Conservation (phyloP, 2,888 invertebrate species). For the Dryococelus australis region DNA sequence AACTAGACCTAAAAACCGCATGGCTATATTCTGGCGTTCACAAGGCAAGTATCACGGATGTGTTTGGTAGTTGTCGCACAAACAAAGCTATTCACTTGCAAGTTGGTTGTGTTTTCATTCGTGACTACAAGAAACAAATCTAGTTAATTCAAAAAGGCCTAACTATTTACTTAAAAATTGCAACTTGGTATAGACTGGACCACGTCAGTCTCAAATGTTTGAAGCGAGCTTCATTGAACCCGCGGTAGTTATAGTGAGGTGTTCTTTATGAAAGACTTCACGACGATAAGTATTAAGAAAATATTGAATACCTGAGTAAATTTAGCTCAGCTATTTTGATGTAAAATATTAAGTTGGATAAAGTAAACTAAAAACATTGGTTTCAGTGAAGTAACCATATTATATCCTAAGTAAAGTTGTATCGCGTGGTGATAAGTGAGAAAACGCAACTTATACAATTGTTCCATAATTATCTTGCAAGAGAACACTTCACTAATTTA, state of each 20-base stretch:
- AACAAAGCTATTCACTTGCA: not conserved
- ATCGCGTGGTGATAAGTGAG: too few relatives aligned
- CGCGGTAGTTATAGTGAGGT: not conserved
- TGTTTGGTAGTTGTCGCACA: too few relatives aligned
- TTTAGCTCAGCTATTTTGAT: not conserved
- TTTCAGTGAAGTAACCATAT: too few relatives aligned
- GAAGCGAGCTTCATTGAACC: not conserved
- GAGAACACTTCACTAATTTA: not conserved
- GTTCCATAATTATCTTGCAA: not conserved
- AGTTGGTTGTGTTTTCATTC: not conserved
- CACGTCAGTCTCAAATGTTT: not conserved
- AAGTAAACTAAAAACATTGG: too few relatives aligned
- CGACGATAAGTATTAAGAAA: not conserved
- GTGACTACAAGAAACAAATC: not conserved
- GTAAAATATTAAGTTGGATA: not conserved
- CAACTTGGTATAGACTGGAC: not conserved
- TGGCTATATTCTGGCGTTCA: too few relatives aligned
- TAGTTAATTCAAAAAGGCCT: not conserved
- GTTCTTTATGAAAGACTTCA: not conserved
- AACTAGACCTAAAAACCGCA: too few relatives aligned
- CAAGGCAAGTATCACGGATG: too few relatives aligned
- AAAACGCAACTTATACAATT: too few relatives aligned
- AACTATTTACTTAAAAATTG: not conserved
- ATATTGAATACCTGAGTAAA: not conserved
- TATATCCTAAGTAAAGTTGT: too few relatives aligned